Conservation (phyloP, 2,113 vertebrate species). For the Pollachius pollachius region DNA sequence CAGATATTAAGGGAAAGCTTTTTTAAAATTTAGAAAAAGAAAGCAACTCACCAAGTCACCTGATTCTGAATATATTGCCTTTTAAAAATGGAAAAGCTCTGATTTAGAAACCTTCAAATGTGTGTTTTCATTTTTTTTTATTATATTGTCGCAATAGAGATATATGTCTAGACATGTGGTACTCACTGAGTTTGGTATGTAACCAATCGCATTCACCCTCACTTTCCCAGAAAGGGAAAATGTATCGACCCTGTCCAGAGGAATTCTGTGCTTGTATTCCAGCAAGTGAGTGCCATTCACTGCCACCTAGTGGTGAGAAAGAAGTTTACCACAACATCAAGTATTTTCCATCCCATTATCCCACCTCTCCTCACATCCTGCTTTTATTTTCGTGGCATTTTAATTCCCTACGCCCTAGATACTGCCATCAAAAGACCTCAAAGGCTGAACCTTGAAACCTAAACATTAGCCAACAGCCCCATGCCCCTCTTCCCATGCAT, state of each 20-base stretch:
- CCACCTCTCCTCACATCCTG: no score
- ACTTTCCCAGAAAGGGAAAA: conserved; percentile 88
- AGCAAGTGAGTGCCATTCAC: conserved; percentile 86
- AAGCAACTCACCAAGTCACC: conserved; percentile 74
- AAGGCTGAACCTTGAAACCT: no score
- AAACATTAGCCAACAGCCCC: no score
- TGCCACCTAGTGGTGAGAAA: conserved; percentile 77
- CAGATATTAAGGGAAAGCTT: no score
- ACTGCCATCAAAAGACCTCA: no score
- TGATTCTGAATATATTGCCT: conserved; percentile 78
- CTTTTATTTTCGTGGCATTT: no score
- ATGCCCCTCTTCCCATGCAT: neutral
- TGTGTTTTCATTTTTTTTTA: neutral
- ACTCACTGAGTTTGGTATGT: conserved; percentile 82
- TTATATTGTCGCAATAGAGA: no score
- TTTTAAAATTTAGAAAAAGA: conserved; percentile 8
- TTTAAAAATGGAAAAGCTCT: conserved; percentile 4
- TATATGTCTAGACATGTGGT: neutral
- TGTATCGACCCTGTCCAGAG: conserved; percentile 80
- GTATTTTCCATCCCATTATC: neutral
- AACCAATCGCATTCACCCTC: conserved; percentile 78
- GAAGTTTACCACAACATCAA: neutral
- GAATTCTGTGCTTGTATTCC: conserved; percentile 86
- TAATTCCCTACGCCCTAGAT: no score
- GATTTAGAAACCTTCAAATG: neutral